Base-by-base conservation (phyloP, 2,888 invertebrate species). In the Saturnia pavonia region DNA sequence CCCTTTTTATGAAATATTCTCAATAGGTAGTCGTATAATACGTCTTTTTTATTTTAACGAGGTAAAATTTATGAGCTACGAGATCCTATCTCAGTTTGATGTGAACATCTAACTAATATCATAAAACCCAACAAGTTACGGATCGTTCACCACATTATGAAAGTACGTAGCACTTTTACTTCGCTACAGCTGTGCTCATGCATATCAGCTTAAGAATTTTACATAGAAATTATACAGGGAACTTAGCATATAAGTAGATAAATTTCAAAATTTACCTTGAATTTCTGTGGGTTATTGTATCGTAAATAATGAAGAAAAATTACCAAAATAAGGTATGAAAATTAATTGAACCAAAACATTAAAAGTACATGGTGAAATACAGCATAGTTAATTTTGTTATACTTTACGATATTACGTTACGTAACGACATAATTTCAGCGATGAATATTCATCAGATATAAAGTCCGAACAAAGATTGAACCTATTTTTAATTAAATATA, bases 131-230 rank as follows among this genome's bases (percentile, higher is more conserved):
- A 22, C 57, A n/a, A 63, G 69, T 69, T 11, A 14, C 57, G 34
- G 19, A 45, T 12, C 69, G 63, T 43, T 69, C 60, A 63, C 22
- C 63, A 65, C n/a, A 40, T 65, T 65, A 65, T n/a, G 60, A 43
- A 69, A 60, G 42, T 69, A 22, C 63, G 69, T 69, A 69, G 57
- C n/a, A 65, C 67, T 63, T 57, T 34, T 22, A 60, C 68, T 71
- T 40, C 68, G 63, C 43, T 45, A 45, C 60, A 68, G 45, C 69
- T 69, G 42, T 22, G 69, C 22, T 57, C 57, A 51, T 34, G 40
- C 51, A 42, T 51, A 22, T 42, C 19, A 68, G 57, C 34, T 69
- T 40, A 60, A 60, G 57, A 60, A 60, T 60, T 60, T 60, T 27
- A 14, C 57, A 4, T 14, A 60, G n/a, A 54, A 27, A 60, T 54